phyloP scores from a whole-genome alignment of 2,888 invertebrate genomes.

The Pterobdella sp. region DNA sequence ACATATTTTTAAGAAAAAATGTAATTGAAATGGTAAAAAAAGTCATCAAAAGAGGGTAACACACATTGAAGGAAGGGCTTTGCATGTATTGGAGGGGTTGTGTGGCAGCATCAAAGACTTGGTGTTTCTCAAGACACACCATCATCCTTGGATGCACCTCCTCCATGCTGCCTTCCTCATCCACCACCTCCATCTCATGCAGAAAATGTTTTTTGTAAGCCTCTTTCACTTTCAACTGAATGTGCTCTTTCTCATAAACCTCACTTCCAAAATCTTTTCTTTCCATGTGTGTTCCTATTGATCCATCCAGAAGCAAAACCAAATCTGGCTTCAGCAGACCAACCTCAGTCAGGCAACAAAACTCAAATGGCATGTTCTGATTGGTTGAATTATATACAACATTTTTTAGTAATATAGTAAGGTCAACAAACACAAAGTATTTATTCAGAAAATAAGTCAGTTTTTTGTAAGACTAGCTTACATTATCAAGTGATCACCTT shows the following conservation, averaged over 20 bases:
- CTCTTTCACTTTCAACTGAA: conserved; percentile 12
- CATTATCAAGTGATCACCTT: too few relatives aligned
- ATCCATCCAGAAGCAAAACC: conserved; percentile 70
- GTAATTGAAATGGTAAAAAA: too few relatives aligned
- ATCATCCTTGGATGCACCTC: not conserved
- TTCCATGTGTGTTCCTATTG: conserved; percentile 55
- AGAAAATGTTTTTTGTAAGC: conserved; percentile 11
- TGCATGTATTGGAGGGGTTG: not conserved
- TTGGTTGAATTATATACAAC: too few relatives aligned
- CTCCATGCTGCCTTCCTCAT: conserved; percentile 11
- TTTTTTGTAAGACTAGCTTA: too few relatives aligned
- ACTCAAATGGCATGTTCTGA: conserved; percentile 65
- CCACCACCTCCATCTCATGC: conserved; percentile 11
- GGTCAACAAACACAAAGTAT: too few relatives aligned
- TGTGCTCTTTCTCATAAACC: conserved; percentile 26
- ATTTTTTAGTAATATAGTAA: too few relatives aligned
- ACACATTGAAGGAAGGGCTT: too few relatives aligned
- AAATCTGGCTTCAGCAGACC: conserved; percentile 81
- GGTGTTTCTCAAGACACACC: not conserved
- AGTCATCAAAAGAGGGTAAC: too few relatives aligned
- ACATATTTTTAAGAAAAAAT: too few relatives aligned
- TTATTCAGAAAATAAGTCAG: too few relatives aligned
- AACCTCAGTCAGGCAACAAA: conserved; percentile 79
- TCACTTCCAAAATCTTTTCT: conserved; percentile 49
- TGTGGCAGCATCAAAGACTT: not conserved